Base-by-base conservation (phyloP, 1,140 invertebrate species). In the Teleopsis dalmanni region DNA sequence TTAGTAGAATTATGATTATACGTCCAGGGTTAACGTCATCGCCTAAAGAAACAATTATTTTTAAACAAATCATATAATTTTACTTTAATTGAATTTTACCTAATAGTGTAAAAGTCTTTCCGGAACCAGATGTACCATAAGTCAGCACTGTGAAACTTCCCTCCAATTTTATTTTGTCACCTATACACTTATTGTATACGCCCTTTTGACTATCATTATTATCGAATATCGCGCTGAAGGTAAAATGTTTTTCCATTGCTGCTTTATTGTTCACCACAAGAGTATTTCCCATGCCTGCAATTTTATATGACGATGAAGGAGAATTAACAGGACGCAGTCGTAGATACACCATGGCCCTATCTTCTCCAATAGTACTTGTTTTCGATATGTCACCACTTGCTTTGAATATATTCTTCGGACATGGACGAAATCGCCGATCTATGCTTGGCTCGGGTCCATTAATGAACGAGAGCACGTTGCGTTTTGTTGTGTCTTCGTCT, bases 51-150 rank as follows among this genome's bases (percentile, higher is more conserved):
- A 60, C 61, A 6, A 66, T 48, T 0, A 31, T 10, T 37, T 66
- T 8, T 47, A 18, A 26, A 36, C 78, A 57, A 6, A 9, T 10
- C 1, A 14, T 18, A 18, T 18, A n/a, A 11, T 9, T 34, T 18
- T n/a, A 52, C 48, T 31, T 18, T 80, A 56, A 56, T 73, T 79
- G 3, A 80, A 77, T 57, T 77, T 55, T 56, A 65, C 62, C 62
- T 69, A 91, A 82, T 36, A 95, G 78, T 0, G 91, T 95, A 58
- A 81, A 92, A 0, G 91, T 94, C 71, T 95, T 95, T 1, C 92
- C 91, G 14, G 79, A 79, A 4, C 78, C 77, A 1, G 78, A 80
- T 2, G 85, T 83, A 59, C 91, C 91, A 75, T 94, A 94, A 4
- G 87, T 82, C 68, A 94, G 85, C 0, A 95, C 73, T 0, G 91